Evolutionary conservation across 2,797 vertebrate species (phyloP).

Genomic region (Lerista edwardsae): DNA sequence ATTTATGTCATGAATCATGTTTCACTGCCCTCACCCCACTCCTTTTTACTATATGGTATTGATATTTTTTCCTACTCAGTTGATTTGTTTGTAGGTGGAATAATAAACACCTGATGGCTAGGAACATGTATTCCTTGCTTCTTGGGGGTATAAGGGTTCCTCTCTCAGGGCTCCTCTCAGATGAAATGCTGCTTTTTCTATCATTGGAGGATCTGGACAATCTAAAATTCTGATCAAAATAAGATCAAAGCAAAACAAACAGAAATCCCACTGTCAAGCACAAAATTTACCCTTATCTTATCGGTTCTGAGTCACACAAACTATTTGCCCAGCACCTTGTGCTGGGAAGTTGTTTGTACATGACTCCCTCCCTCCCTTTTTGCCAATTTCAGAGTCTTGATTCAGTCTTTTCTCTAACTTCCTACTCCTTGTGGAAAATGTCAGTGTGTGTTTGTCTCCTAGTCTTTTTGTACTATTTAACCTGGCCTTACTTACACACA

Average conservation of each 20-base stretch:
- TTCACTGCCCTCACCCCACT: conserved; percentile 45
- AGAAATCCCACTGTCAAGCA: conserved; percentile 51
- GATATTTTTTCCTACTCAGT: conserved; percentile 20
- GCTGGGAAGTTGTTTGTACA: conserved; percentile 72
- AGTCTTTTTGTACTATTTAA: conserved; percentile 7
- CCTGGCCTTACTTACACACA: conserved; percentile 36
- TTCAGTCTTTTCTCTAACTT: conserved; percentile 56
- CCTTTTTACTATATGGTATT: conserved; percentile 47
- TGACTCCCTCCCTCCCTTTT: conserved; percentile 66
- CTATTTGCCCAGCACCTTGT: conserved; percentile 69
- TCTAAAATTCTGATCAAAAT: conserved; percentile 33
- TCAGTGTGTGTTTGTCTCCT: conserved; percentile 32
- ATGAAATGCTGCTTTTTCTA: conserved; percentile 25
- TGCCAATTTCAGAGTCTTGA: conserved; percentile 52
- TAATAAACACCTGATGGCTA: not conserved
- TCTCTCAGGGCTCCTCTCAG: too few species aligned
- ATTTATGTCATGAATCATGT: conserved; percentile 70
- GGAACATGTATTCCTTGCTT: not conserved
- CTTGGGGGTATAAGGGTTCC: accelerated
- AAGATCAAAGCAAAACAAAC: not conserved
- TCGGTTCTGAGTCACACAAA: conserved; percentile 66
- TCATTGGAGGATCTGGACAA: too few species aligned
- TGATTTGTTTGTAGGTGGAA: conserved; percentile 51
- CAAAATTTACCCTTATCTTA: conserved; percentile 72
- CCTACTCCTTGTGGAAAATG: conserved; percentile 39